Evolutionary conservation across 2,797 vertebrate genomes (phyloP).

Genomic region (Myotis daubentonii): DNA sequence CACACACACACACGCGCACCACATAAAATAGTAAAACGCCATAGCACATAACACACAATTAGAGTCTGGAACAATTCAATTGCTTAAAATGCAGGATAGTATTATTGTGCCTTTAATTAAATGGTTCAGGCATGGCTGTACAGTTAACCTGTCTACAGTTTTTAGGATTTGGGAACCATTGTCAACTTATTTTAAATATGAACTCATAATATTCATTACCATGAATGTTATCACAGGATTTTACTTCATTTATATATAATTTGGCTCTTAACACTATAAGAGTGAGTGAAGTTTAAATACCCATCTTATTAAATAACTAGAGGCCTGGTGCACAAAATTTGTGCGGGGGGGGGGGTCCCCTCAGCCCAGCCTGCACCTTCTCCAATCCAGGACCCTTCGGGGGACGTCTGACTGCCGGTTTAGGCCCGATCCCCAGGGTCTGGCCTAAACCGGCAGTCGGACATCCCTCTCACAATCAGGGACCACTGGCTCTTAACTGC

Average conservation of each 20-base stretch:
- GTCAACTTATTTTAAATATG: conserved; percentile 40
- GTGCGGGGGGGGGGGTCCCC: too few species aligned
- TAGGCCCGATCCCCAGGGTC: too few species aligned
- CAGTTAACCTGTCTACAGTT: neutral
- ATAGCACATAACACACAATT: neutral
- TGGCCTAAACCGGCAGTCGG: too few species aligned
- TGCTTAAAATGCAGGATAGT: neutral
- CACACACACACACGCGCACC: too few species aligned
- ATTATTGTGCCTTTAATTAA: conserved; percentile 32
- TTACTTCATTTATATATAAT: neutral
- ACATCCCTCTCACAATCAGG: too few species aligned
- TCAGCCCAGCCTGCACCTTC: too few species aligned
- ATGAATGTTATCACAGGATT: neutral
- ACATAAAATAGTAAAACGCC: neutral
- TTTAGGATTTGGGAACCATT: neutral
- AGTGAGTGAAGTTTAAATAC: neutral
- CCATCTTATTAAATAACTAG: neutral
- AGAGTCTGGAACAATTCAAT: neutral
- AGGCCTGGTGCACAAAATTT: too few species aligned
- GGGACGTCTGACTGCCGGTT: too few species aligned
- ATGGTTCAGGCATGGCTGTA: neutral
- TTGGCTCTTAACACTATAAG: neutral
- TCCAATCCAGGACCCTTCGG: too few species aligned
- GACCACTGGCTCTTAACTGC: too few species aligned
- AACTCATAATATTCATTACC: neutral